Conservation (phyloP, 2,888 invertebrate genomes). For the Protodeltote pygarga region DNA sequence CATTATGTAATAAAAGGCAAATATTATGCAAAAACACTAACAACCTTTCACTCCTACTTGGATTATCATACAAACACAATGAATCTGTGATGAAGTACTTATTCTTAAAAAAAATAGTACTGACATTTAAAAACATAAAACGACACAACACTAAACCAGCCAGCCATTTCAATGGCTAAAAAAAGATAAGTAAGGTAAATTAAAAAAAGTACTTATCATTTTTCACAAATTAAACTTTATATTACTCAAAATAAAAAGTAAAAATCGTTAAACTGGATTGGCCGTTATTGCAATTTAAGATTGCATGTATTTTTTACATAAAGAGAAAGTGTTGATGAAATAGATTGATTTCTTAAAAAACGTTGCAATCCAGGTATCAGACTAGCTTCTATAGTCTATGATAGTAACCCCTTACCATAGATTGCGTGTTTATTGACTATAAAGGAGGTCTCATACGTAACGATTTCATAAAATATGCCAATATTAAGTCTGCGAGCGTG, state of each 20-base stretch:
- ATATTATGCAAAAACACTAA: neutral
- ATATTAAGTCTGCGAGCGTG: constrained; percentile 8
- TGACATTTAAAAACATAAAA: too few species aligned
- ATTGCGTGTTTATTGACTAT: constrained; percentile 30
- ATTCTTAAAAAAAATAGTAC: too few species aligned
- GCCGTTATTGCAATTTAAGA: constrained; percentile 10
- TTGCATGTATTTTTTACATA: constrained; percentile 34
- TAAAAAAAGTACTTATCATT: neutral
- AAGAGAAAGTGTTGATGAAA: constrained; percentile 45
- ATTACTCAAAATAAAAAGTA: constrained; percentile 3
- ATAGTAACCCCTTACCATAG: constrained; percentile 5
- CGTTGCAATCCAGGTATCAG: constrained; percentile 29
- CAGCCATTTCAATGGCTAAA: too few species aligned
- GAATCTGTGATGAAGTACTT: too few species aligned
- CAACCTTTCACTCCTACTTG: constrained; percentile 19
- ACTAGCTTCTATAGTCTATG: constrained; percentile 14
- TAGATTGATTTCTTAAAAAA: constrained; percentile 39
- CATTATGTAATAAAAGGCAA: too few species aligned
- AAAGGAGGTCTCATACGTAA: constrained; percentile 33
- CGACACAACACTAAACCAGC: too few species aligned
- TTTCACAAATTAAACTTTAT: neutral
- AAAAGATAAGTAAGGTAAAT: too few species aligned
- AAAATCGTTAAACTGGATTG: constrained; percentile 5
- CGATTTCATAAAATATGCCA: constrained; percentile 35
- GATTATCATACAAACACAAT: neutral